Conservation (phyloP, 2,888 invertebrate genomes). For the Dastarcus helophoroides region DNA sequence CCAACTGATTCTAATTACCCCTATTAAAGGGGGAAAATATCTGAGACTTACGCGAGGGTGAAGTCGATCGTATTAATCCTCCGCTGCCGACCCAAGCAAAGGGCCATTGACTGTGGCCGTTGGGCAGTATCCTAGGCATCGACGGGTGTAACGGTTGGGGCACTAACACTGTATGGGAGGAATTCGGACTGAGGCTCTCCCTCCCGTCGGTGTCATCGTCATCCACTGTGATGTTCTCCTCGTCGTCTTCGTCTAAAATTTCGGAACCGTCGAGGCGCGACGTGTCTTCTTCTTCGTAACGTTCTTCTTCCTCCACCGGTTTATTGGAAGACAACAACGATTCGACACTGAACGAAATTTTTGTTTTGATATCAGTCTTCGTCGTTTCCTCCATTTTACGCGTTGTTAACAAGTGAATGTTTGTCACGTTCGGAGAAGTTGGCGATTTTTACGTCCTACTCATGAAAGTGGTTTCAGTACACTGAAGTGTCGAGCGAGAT, state of each 20-base stretch:
- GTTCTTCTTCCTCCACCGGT: conserved; percentile 18
- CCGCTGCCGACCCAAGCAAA: conserved; percentile 50
- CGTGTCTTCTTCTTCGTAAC: conserved; percentile 20
- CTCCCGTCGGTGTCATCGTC: conserved; percentile 34
- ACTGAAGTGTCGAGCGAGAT: conserved; percentile 9
- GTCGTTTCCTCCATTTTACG: conserved; percentile 31
- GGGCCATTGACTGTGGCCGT: conserved; percentile 48
- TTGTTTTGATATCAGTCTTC: conserved; percentile 42
- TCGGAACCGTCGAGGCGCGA: conserved; percentile 20
- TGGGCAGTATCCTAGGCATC: conserved; percentile 43
- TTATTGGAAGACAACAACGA: conserved; percentile 40
- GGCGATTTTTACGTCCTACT: conserved; percentile 10
- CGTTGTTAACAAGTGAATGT: conserved; percentile 4
- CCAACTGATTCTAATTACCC: no score
- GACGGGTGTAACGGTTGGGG: conserved; percentile 54
- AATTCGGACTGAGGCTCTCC: conserved; percentile 39
- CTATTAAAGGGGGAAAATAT: no score
- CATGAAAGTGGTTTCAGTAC: conserved; percentile 1
- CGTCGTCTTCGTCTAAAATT: conserved; percentile 37
- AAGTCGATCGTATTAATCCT: conserved; percentile 50
- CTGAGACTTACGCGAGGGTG: conserved; percentile 52
- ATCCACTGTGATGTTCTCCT: conserved; percentile 33
- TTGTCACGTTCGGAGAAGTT: not conserved
- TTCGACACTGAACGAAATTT: conserved; percentile 66
- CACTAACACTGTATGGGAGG: conserved; percentile 49